Base-by-base conservation (phyloP, 2,113 vertebrate genomes). In the Rhinogobius similis region DNA sequence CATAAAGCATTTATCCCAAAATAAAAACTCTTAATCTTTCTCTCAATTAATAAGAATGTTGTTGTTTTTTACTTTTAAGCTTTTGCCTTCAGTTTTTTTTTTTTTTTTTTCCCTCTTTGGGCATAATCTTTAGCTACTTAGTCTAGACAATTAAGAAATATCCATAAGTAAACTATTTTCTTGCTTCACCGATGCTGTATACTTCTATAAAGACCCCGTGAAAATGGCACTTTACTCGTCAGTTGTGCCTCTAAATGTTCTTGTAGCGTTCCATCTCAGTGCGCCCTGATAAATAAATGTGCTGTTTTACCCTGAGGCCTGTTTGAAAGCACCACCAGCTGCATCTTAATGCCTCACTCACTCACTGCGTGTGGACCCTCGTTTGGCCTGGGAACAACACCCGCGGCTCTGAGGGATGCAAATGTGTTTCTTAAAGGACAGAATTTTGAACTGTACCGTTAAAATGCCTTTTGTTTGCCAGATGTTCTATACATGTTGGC, bases 271-370 rank as follows among this genome's bases (percentile, higher is more conserved):
- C 58, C 58, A 61, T 61, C 29, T 61, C 29, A n/a, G 27, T 61
- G 58, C 29, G 2, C 29, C 29, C 58, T 38, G 18, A 61, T 61
- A 36, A 61, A 61, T 61, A 32, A n/a, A 55, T 32, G 58, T 61
- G 27, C 20, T 21, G 10, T 61, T 36, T 10, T 61, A 21, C 27
- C 58, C 58, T 38, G 27, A 36, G 29, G 56, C 18, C 58, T 36
- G 55, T 52, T 52, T 58, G 55, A 58, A 58, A 29, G 55, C 16
- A 58, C 29, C 58, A 61, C 58, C 58, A 36, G 29, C 58, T 61
- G 58, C 58, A 61, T 61, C 58, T 61, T 61, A 61, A 61, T 36
- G 58, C 29, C 58, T 36, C 32, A 36, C 20, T 36, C 32, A 36
- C 20, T 61, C 58, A n/a, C 58, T 61, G 16, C 18, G 55, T 58